Evolutionary conservation across 2,113 vertebrate species (phyloP).

Genomic region (Pyxicephalus adspersus): DNA sequence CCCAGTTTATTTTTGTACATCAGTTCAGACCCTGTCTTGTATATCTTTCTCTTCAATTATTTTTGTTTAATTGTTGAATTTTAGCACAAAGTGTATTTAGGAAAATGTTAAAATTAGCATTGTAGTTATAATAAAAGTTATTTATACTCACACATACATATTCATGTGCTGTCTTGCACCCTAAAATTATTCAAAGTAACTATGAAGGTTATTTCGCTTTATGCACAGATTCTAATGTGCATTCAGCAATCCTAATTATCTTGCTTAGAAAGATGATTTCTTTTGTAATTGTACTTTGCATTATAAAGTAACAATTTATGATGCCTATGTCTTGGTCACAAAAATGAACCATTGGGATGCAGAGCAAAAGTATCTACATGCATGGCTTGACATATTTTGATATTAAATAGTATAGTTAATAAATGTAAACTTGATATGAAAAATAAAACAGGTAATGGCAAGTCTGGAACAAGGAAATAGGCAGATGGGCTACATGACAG

Average conservation of each 20-base stretch:
- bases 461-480: too few relatives aligned
- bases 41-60: too few relatives aligned
- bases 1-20: too few relatives aligned
- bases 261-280: slow-evolving; percentile 7
- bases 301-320: slow-evolving; percentile 21
- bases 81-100: not conserved
- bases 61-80: not conserved
- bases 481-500: too few relatives aligned
- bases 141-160: slow-evolving; percentile 17
- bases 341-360: slow-evolving; percentile 9
- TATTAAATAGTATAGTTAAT: too few relatives aligned
- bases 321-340: slow-evolving; percentile 17
- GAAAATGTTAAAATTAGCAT: slow-evolving; percentile 26
- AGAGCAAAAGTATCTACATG: not conserved
- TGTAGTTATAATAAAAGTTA: slow-evolving; percentile 3
- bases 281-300: slow-evolving; percentile 2
- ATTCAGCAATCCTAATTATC: slow-evolving; percentile 8
- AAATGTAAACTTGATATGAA: too few relatives aligned
- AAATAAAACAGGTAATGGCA: too few relatives aligned
- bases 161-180: not conserved
- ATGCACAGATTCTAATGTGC: slow-evolving; percentile 16
- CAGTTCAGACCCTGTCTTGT: too few relatives aligned
- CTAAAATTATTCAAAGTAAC: slow-evolving; percentile 13
- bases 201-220: slow-evolving; percentile 25
- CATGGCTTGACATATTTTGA: not conserved